Conservation (phyloP, 2,888 invertebrate species). For the Gisinianus flammeolus region DNA sequence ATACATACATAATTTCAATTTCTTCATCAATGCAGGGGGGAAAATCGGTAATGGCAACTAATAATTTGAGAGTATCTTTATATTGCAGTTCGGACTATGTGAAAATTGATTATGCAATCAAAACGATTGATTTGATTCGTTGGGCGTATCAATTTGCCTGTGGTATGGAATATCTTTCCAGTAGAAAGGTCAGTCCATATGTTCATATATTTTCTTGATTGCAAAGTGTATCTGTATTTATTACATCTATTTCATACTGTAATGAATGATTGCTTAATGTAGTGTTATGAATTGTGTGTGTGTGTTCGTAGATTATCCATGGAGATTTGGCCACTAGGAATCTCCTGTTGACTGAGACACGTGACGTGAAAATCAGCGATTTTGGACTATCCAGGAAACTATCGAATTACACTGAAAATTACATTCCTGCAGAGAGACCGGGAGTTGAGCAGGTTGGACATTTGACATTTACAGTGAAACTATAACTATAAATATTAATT, state of each 20-base stretch:
- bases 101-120: conserved; percentile 18
- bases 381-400: conserved; percentile 27
- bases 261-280: background rate
- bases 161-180: conserved; percentile 14
- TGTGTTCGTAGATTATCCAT: conserved; percentile 9
- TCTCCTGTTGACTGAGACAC: conserved; percentile 18
- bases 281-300: background rate
- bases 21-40: too few species aligned
- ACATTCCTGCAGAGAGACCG: background rate
- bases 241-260: too few species aligned
- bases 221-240: background rate
- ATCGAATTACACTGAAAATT: background rate
- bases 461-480: background rate
- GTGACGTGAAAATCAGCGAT: conserved; percentile 27
- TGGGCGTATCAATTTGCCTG: conserved; percentile 27
- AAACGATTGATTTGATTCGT: conserved; percentile 18
- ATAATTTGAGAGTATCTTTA: too few species aligned
- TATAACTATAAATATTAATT: background rate
- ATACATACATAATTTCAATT: too few species aligned
- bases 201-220: too few species aligned
- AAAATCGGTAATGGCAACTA: too few species aligned
- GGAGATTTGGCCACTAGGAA: conserved; percentile 20
- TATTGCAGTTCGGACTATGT: conserved; percentile 9
- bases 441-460: background rate
- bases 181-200: background rate